phyloP scores from a whole-genome alignment of 2,888 invertebrate genomes.

The Pteria penguin region DNA sequence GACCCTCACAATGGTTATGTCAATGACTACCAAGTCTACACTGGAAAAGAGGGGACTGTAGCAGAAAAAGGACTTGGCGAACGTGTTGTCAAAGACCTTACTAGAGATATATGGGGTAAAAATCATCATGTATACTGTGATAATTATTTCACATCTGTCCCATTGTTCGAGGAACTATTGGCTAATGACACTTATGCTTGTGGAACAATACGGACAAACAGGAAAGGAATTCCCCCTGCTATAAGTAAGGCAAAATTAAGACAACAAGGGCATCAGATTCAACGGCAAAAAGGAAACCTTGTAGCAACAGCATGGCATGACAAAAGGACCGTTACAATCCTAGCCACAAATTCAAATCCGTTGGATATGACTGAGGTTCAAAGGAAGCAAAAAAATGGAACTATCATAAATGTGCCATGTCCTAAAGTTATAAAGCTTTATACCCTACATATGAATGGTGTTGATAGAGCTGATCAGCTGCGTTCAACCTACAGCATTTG shows the following conservation, averaged over 20 bases:
- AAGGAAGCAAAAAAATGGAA: conserved; percentile 27
- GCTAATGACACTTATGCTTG: background rate
- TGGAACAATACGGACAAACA: background rate
- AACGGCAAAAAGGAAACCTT: background rate
- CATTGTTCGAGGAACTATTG: background rate
- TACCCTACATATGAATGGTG: conserved; percentile 13
- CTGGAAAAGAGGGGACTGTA: conserved; percentile 13
- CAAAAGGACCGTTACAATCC: background rate
- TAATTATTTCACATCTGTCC: conserved; percentile 6
- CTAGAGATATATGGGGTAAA: background rate
- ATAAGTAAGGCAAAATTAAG: background rate
- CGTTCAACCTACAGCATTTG: conserved; percentile 11
- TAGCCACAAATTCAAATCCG: conserved; percentile 15
- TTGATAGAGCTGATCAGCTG: conserved; percentile 18
- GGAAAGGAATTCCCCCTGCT: background rate
- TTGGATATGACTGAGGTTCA: background rate
- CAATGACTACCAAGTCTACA: conserved; percentile 44
- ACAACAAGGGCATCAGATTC: background rate
- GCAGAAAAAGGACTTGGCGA: background rate
- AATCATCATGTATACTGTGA: conserved; percentile 28
- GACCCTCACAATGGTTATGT: conserved; percentile 44
- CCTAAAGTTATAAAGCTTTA: background rate
- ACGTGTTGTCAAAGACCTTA: conserved; percentile 10
- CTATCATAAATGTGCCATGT: conserved; percentile 13
- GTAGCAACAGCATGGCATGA: background rate